Evolutionary conservation across 35 echinoderm and acorn worm species (phyloP), one percentile per base, ranked within the genome.

Genomic region (Strongylocentrotus purpuratus): DNA sequence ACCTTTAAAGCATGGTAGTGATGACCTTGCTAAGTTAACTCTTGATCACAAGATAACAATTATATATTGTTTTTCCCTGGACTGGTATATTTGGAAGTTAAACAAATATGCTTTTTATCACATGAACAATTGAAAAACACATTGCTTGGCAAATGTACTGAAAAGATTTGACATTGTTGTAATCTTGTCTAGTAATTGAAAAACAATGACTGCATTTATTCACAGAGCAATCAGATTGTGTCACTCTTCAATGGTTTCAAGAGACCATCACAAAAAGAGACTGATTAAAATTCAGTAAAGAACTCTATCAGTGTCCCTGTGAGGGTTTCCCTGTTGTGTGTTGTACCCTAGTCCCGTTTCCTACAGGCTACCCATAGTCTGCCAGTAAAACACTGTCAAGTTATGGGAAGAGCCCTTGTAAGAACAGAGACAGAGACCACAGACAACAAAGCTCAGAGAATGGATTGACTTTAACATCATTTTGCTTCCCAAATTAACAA

Each of bases 391-490:
- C 91, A 93, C 91, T 93, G 91, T 17, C 91, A 93, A n/a, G 91
- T 93, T 93, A 58, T 33, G 48, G 17, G 89, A 46, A 93, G 31
- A 58, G 11, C 46, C 31, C 46, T 50, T 48, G 91, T 47, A 93
- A 47, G 48, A 31, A 93, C 91, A 46, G 48, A 93, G 91, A 46
- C 31, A 31, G 91, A 22, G 91, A 58, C 48, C 31, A 93, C 91
- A 93, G 22, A 47, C 91, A 93, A 46, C 93, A 94, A 94, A 95
- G 89, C 96, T 97, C 96, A 97, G 96, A 97, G 96, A 97, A 97
- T 97, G 96, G 96, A 97, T 97, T 92, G 94, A 97, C 96, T 95
- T 47, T 97, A 13, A 97, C 96, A 97, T 97, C 96, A 97, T 95
- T 59, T 97, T 94, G 94, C 96, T 41, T 46, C 33, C 2, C 0